These are phyloP conservation scores for Pipa parva DNA, from an alignment of 2,113 vertebrate genomes.

Conservation along the genomic window DNA sequence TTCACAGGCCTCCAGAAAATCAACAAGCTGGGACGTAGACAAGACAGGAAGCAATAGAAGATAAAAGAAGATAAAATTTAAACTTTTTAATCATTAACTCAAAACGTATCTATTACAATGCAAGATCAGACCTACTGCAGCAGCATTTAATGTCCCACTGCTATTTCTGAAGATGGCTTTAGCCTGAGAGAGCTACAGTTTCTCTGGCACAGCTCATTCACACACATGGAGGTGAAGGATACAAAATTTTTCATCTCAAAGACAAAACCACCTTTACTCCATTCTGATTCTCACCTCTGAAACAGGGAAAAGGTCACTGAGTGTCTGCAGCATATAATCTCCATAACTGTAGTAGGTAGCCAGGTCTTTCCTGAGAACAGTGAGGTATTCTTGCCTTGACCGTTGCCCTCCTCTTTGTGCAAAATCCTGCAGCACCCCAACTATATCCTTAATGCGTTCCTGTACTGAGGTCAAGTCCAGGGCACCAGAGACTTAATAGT, in stretches of 20 bases:
- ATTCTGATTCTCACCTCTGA: conserved; percentile 71
- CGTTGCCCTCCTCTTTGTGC: conserved; percentile 76
- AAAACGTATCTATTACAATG: no score
- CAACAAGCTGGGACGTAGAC: conserved; percentile 68
- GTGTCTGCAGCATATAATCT: conserved; percentile 75
- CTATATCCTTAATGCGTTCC: conserved; percentile 90
- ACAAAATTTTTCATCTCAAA: no score
- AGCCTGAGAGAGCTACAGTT: no score
- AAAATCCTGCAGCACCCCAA: conserved; percentile 86
- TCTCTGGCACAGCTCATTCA: no score
- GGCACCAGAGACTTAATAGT: conserved; percentile 59
- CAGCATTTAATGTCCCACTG: no score
- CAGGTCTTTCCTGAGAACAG: conserved; percentile 77
- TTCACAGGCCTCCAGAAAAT: conserved; percentile 93
- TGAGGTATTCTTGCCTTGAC: conserved; percentile 77
- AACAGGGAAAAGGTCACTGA: conserved; percentile 85
- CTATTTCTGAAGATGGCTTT: no score
- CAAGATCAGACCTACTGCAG: no score
- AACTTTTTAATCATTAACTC: no score
- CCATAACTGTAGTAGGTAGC: conserved; percentile 94
- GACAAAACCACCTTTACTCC: no score
- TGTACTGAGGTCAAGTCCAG: conserved; percentile 80
- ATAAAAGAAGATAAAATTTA: no score
- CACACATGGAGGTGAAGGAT: no score
- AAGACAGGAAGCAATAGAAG: background rate